Percentiles rank a stretch among this genome's conserved stretches.
These are phyloP conservation scores for Zaprionus obscuricornis DNA, from an alignment of 2,888 invertebrate genomes.

Conservation along the genomic window DNA sequence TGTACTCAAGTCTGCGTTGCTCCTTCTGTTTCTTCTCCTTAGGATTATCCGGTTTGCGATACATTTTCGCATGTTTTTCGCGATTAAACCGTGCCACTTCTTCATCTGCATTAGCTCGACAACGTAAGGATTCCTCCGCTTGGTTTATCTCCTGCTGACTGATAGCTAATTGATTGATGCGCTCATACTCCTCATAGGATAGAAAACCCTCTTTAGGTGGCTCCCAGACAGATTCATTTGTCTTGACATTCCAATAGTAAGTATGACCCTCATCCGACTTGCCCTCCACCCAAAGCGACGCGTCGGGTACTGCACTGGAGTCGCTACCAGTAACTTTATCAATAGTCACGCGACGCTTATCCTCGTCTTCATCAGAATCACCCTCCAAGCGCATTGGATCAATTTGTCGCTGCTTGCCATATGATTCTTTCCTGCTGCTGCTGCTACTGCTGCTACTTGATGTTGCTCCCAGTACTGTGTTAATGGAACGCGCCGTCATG, in stretches of 20 bases:
- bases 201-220: conserved; percentile 89
- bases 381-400: conserved; percentile 82
- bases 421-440: conserved; percentile 84
- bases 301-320: conserved; percentile 73
- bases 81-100: conserved; percentile 84
- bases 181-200: conserved; percentile 87
- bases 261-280: conserved; percentile 89
- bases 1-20: conserved; percentile 84
- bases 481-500: conserved; percentile 80
- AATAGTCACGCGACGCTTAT: conserved; percentile 66
- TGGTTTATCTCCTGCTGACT: conserved; percentile 84
- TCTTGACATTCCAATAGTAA: conserved; percentile 94
- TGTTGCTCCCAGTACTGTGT: conserved; percentile 67
- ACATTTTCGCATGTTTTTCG: conserved; percentile 77
- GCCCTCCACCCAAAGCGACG: conserved; percentile 90
- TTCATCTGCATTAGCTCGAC: conserved; percentile 84
- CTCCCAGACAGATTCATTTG: conserved; percentile 92
- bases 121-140: conserved; percentile 83
- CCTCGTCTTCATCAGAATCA: conserved; percentile 79
- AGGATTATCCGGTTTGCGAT: conserved; percentile 70
- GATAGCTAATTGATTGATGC: conserved; percentile 84
- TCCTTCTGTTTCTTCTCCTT: conserved; percentile 77
- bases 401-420: conserved; percentile 63
- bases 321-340: conserved; percentile 77
- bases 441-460: conserved; percentile 86